Conservation (phyloP, 2,888 invertebrate species). For the Macroteleia sp. region DNA sequence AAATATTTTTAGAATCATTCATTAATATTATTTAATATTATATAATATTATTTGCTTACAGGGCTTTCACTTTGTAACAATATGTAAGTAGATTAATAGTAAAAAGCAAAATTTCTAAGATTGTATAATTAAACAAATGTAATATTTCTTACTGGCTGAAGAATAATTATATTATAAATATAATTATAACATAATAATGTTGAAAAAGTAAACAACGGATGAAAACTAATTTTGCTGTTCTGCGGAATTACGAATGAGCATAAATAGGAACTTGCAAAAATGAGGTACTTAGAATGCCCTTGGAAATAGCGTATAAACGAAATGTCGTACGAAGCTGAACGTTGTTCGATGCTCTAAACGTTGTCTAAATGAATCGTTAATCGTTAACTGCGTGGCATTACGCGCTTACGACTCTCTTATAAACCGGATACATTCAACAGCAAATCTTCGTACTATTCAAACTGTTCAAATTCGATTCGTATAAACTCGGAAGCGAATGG, state of each 20-base stretch:
- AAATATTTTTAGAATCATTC: no score
- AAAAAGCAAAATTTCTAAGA: no score
- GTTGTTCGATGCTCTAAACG: slow-evolving; percentile 75
- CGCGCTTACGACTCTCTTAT: slow-evolving; percentile 78
- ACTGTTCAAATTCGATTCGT: slow-evolving; percentile 71
- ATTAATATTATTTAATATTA: no score
- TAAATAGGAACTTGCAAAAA: slow-evolving; percentile 37
- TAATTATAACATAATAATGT: no score
- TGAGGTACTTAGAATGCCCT: slow-evolving; percentile 35
- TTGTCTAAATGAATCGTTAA: slow-evolving; percentile 83
- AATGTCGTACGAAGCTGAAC: slow-evolving; percentile 63
- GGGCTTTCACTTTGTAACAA: no score
- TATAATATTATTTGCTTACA: no score
- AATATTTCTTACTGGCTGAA: no score
- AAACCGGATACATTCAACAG: slow-evolving; percentile 80
- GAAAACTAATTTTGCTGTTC: no score
- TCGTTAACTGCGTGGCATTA: slow-evolving; percentile 80
- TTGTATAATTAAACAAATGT: no score
- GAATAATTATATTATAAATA: no score
- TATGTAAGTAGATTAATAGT: no score
- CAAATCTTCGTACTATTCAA: slow-evolving; percentile 72
- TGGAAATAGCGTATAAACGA: slow-evolving; percentile 54
- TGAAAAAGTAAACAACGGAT: no score
- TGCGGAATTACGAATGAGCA: slow-evolving; percentile 5
- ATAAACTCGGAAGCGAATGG: slow-evolving; percentile 54